phyloP scores from a whole-genome alignment of 2,888 invertebrate genomes.

The Chalcis sispes region DNA sequence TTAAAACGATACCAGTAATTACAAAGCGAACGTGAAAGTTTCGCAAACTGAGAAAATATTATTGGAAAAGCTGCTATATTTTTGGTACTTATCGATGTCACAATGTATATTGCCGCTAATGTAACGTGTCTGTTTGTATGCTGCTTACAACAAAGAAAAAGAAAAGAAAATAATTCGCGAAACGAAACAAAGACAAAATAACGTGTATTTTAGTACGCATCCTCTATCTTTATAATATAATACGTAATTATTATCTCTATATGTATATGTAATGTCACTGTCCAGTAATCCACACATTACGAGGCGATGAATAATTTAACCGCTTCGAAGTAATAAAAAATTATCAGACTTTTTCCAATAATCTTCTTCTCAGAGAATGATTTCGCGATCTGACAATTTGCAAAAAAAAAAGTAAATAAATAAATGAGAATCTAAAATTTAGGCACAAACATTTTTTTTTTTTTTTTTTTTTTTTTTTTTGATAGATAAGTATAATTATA shows the following conservation, averaged over 20 bases:
- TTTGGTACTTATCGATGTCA: conserved; percentile 29
- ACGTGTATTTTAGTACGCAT: too few relatives aligned
- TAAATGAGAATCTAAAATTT: not conserved
- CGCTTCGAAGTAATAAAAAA: not conserved
- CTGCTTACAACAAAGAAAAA: not conserved
- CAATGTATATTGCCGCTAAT: not conserved
- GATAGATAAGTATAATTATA: too few relatives aligned
- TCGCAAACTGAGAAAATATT: too few relatives aligned
- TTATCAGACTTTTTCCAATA: conserved; percentile 11
- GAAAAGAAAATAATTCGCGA: not conserved
- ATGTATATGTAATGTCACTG: too few relatives aligned
- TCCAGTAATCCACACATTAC: too few relatives aligned
- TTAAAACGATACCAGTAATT: too few relatives aligned
- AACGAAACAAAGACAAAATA: not conserved
- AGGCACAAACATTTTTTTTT: not conserved
- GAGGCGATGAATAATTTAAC: too few relatives aligned
- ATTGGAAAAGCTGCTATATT: conserved; percentile 39
- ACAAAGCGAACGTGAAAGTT: too few relatives aligned
- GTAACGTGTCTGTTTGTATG: conserved; percentile 9
- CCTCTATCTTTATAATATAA: too few relatives aligned
- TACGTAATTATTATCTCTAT: too few relatives aligned
- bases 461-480: not conserved
- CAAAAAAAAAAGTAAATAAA: conserved; percentile 1
- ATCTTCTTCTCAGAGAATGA: conserved; percentile 19
- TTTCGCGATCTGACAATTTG: conserved; percentile 36